Conservation (phyloP, 2,888 invertebrate species). For the Drosophila imparisetae region DNA sequence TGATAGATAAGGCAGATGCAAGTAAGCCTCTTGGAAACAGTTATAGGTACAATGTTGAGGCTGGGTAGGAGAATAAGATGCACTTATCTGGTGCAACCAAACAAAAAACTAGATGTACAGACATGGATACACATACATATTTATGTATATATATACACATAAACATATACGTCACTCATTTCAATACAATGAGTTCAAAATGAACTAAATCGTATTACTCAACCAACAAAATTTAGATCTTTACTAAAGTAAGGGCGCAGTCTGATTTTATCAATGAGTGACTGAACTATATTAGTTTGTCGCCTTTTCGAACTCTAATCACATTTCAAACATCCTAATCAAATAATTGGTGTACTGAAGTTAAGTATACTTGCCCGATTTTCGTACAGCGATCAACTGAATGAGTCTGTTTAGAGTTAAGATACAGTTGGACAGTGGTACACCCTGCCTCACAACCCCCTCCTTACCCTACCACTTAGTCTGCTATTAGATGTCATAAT, state of each 20-base stretch:
- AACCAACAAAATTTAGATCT: background rate
- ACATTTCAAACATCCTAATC: background rate
- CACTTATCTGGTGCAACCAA: slow-evolving; percentile 20
- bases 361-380: background rate
- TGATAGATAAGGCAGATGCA: slow-evolving; percentile 3
- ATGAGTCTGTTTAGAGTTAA: background rate
- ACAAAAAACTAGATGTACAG: background rate
- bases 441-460: background rate
- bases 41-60: background rate
- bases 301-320: background rate
- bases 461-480: background rate
- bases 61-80: background rate
- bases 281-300: background rate
- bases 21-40: background rate
- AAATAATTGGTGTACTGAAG: background rate
- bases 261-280: background rate
- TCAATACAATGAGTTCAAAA: background rate
- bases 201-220: background rate
- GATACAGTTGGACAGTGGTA: background rate
- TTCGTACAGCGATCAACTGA: background rate
- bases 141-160: background rate
- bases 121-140: background rate
- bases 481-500: background rate
- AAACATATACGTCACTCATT: background rate
- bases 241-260: background rate